These are phyloP conservation scores for Epicampocera succincta DNA, from an alignment of 2,888 invertebrate species.

Conservation along the genomic window DNA sequence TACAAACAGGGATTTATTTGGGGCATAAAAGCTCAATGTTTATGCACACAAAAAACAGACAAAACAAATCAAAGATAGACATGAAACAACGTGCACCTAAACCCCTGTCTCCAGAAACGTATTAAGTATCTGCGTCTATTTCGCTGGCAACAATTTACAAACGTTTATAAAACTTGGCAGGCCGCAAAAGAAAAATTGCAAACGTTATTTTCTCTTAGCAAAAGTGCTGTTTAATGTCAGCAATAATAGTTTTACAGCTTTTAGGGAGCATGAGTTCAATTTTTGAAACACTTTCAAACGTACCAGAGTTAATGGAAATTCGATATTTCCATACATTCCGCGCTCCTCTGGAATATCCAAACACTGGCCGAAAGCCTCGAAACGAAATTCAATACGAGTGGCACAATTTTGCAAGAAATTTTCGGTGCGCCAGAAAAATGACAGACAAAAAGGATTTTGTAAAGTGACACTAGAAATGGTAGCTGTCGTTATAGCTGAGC, in stretches of 20 bases:
- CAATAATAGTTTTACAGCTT: conserved; percentile 51
- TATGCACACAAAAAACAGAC: conserved; percentile 67
- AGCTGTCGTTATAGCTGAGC: too few relatives aligned
- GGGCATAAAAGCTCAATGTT: conserved; percentile 70
- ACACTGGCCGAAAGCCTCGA: not conserved
- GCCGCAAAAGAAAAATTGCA: not conserved
- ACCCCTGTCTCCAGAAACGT: conserved; percentile 12
- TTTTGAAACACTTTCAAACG: conserved; percentile 44
- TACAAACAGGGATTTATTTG: conserved; percentile 67
- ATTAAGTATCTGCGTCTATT: conserved; percentile 21
- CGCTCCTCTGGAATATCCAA: not conserved
- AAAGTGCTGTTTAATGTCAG: conserved; percentile 50
- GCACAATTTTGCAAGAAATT: conserved; percentile 32
- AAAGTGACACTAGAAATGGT: too few relatives aligned
- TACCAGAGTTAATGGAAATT: conserved; percentile 48
- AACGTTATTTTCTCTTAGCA: conserved; percentile 15
- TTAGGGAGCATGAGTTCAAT: conserved; percentile 51
- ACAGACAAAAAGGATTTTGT: too few relatives aligned
- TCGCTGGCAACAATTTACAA: conserved; percentile 11
- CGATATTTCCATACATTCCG: conserved; percentile 29
- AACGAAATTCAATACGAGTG: conserved; percentile 29
- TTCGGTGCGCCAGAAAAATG: too few relatives aligned
- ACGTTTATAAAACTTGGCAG: conserved; percentile 25
- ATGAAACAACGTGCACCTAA: conserved; percentile 61
- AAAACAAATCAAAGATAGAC: conserved; percentile 70